Conservation (phyloP, 2,888 invertebrate species). For the Eupithecia tripunctaria region DNA sequence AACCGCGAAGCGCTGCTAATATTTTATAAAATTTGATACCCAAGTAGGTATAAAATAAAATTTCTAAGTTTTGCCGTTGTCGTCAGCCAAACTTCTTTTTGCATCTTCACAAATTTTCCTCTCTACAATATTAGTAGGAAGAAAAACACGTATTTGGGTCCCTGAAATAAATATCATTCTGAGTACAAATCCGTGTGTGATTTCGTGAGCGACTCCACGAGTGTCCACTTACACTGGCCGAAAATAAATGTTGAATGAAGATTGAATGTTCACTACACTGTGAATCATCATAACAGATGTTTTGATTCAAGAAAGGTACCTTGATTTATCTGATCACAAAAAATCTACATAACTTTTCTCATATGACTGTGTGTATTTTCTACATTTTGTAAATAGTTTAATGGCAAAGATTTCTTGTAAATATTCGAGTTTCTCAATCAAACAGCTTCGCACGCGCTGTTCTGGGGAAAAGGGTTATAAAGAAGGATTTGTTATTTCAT, state of each 20-base stretch:
- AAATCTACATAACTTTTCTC: background rate
- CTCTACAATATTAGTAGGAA: background rate
- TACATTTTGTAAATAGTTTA: no score
- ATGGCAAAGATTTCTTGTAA: no score
- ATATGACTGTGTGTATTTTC: no score
- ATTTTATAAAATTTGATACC: no score
- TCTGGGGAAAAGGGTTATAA: no score
- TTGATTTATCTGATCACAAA: background rate
- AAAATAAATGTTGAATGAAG: slow-evolving; percentile 47
- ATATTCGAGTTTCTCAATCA: no score
- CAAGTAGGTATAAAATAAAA: no score
- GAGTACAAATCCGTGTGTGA: background rate
- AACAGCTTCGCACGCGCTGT: no score
- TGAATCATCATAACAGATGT: background rate
- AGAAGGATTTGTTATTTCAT: no score
- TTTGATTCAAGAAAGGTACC: background rate
- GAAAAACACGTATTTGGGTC: background rate
- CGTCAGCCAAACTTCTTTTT: background rate
- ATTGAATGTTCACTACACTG: slow-evolving; percentile 20
- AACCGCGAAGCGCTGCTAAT: no score
- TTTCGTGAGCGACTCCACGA: background rate
- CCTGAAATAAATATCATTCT: background rate
- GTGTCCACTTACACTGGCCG: slow-evolving; percentile 39
- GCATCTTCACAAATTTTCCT: background rate
- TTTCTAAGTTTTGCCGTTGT: background rate